Evolutionary conservation across 2,888 invertebrate genomes (phyloP).

Genomic region (Melipona bicolor): DNA sequence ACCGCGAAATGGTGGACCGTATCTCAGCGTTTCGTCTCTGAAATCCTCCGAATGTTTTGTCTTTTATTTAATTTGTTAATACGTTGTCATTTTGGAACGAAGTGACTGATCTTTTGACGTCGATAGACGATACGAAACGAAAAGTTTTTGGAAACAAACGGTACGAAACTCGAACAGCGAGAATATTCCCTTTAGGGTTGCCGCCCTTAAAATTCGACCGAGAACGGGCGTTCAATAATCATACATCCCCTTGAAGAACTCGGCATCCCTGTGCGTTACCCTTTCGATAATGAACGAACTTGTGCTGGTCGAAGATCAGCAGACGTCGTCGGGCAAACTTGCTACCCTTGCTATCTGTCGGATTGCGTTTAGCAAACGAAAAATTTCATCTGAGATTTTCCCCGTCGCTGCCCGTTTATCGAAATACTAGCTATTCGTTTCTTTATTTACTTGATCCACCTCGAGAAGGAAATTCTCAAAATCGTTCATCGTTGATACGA

Average conservation of each 20-base stretch:
- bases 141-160: no score
- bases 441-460: neutral
- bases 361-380: constrained; percentile 22
- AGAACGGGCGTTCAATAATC: constrained; percentile 73
- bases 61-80: no score
- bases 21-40: constrained; percentile 35
- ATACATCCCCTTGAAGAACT: constrained; percentile 80
- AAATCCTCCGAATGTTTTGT: constrained; percentile 36
- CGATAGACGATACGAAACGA: neutral
- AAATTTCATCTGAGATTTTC: constrained; percentile 29
- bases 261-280: constrained; percentile 42
- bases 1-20: constrained; percentile 37
- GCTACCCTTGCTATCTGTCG: neutral
- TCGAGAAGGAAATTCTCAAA: neutral
- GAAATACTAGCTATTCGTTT: neutral
- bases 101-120: no score
- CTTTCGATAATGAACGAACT: constrained; percentile 59
- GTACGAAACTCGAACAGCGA: constrained; percentile 7
- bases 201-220: constrained; percentile 73
- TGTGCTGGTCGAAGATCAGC: neutral
- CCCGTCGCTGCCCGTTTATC: neutral
- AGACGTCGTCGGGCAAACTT: neutral
- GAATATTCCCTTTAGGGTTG: constrained; percentile 73
- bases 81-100: neutral
- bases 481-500: neutral